phyloP scores from a whole-genome alignment of 2,888 invertebrate genomes.

The Ischnura elegans region DNA sequence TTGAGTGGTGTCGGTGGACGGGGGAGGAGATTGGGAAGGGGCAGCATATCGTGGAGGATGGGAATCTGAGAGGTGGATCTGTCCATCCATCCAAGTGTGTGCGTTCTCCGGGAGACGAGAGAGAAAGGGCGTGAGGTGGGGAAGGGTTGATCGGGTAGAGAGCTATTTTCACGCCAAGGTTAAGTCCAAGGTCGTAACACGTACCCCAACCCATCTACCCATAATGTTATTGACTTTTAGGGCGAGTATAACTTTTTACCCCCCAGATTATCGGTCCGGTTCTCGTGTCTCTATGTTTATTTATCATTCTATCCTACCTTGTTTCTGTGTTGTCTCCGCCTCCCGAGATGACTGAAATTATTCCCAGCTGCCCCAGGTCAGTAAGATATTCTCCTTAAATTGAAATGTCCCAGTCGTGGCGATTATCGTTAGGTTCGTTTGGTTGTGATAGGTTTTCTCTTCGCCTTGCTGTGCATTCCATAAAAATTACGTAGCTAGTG shows the following conservation, averaged over 20 bases:
- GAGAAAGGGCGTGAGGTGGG: not conserved
- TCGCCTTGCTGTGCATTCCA: too few species aligned
- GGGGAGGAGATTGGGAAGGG: not conserved
- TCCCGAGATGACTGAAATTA: not conserved
- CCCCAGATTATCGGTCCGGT: too few species aligned
- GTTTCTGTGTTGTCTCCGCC: not conserved
- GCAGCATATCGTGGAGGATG: not conserved
- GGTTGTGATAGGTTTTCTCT: too few species aligned
- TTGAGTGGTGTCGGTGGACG: not conserved
- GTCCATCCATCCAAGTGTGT: not conserved
- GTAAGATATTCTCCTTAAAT: too few species aligned
- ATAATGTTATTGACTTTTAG: conserved; percentile 24
- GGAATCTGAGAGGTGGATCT: not conserved
- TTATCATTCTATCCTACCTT: not conserved
- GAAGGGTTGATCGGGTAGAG: not conserved
- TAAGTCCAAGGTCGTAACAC: conserved; percentile 40
- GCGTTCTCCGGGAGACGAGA: not conserved
- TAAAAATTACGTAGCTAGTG: too few species aligned
- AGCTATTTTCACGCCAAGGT: conserved; percentile 37
- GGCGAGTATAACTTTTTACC: not conserved
- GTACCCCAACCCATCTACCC: too few species aligned
- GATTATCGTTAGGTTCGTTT: too few species aligned
- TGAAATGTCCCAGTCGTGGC: too few species aligned
- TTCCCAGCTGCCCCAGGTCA: too few species aligned
- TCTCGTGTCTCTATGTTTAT: too few species aligned